Evolutionary conservation across 1,140 invertebrate species (phyloP).

Genomic region (Temnothorax nylanderi): DNA sequence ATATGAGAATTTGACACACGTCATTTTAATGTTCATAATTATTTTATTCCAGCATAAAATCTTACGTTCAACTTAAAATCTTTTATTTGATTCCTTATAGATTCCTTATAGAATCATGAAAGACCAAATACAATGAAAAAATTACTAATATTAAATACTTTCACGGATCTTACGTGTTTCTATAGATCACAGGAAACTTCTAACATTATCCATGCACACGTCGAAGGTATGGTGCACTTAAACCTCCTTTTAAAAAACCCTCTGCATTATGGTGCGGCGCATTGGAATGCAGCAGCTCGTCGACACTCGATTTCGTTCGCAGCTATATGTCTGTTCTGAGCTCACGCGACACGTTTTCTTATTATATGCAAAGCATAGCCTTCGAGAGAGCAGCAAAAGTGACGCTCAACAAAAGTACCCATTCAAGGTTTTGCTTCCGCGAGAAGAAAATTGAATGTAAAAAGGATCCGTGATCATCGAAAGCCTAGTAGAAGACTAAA

Average conservation of each 20-base stretch:
- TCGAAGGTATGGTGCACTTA: background rate
- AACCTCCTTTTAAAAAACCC: background rate
- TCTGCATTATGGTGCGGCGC: background rate
- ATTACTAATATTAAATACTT: background rate
- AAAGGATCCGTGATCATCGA: background rate
- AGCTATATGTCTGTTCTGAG: background rate
- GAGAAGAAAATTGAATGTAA: background rate
- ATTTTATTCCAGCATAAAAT: background rate
- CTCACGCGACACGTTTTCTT: background rate
- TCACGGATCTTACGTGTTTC: background rate
- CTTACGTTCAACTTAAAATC: background rate
- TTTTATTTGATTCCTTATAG: background rate
- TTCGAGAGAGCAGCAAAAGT: background rate
- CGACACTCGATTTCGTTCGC: background rate
- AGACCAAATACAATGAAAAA: background rate
- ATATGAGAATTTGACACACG: background rate
- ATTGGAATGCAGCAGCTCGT: conserved; percentile 4
- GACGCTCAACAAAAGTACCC: background rate
- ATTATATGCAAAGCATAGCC: conserved; percentile 11
- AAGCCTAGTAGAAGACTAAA: background rate
- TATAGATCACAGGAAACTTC: background rate
- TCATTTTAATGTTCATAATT: background rate
- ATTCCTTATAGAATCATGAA: background rate
- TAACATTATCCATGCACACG: background rate
- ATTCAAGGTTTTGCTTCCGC: background rate